Evolutionary conservation across 1,140 invertebrate species (phyloP).

Genomic region (Panagrolaimus sp.): DNA sequence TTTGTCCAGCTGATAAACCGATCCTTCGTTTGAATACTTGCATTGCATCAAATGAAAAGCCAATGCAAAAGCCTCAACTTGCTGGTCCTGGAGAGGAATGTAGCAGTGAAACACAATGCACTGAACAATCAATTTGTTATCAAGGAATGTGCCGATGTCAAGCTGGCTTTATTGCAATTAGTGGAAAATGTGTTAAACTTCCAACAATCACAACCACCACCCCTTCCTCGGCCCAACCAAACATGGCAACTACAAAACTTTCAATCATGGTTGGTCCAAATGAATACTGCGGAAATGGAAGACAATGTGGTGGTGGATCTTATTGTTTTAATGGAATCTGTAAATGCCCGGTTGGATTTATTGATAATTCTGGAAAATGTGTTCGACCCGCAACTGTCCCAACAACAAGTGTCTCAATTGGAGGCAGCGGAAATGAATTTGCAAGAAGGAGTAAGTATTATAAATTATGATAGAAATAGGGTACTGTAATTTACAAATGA

Average conservation of each 20-base stretch:
- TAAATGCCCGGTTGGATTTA: slow-evolving; percentile 33
- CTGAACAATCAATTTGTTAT: slow-evolving; percentile 43
- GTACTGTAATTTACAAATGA: too few species aligned
- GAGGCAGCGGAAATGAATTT: slow-evolving; percentile 33
- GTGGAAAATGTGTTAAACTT: slow-evolving; percentile 40
- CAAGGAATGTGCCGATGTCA: slow-evolving; percentile 47
- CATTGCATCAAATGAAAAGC: slow-evolving; percentile 37
- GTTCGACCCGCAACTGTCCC: background rate
- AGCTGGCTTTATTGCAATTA: slow-evolving; percentile 40
- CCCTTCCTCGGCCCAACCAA: background rate
- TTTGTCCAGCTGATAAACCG: slow-evolving; percentile 49
- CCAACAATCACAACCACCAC: slow-evolving; percentile 28
- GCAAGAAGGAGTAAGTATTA: slow-evolving; percentile 23
- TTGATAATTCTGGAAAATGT: slow-evolving; percentile 28
- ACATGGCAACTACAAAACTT: slow-evolving; percentile 18
- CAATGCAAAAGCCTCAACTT: slow-evolving; percentile 19
- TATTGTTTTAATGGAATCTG: slow-evolving; percentile 29
- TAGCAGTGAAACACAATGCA: slow-evolving; percentile 38
- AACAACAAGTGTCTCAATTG: slow-evolving; percentile 12
- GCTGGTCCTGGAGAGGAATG: slow-evolving; percentile 45
- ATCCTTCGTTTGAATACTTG: slow-evolving; percentile 51
- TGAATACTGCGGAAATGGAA: slow-evolving; percentile 29
- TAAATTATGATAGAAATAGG: too few species aligned
- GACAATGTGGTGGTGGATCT: slow-evolving; percentile 34
- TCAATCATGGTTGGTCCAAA: slow-evolving; percentile 1